Percentiles rank a stretch among this genome's conserved stretches.
phyloP scores from a whole-genome alignment of 1,140 invertebrate genomes.

The Odontomachus brunneus region DNA sequence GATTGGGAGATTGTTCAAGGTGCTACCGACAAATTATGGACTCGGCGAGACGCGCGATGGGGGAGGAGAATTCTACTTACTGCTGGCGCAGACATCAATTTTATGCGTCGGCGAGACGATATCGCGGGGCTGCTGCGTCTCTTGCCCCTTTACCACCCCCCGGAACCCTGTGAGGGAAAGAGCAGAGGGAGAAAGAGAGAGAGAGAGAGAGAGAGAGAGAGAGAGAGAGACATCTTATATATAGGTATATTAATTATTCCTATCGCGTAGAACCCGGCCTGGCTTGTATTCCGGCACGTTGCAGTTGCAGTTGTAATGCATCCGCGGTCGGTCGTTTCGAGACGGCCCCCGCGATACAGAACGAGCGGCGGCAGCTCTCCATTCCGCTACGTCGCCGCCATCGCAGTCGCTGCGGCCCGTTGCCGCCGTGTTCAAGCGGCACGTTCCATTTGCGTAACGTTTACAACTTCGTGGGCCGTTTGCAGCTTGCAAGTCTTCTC shows the following conservation, averaged over 20 bases:
- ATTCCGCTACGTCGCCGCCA: neutral
- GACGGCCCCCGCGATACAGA: conserved; percentile 63
- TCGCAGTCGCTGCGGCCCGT: neutral
- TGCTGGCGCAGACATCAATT: conserved; percentile 71
- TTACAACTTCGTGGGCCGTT: conserved; percentile 67
- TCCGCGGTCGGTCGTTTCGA: conserved; percentile 71
- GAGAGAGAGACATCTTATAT: conserved; percentile 65
- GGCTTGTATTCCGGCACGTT: conserved; percentile 68
- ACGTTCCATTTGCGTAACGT: conserved; percentile 72
- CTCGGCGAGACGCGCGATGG: neutral
- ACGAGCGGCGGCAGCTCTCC: conserved; percentile 28
- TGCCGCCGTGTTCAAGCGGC: conserved; percentile 63
- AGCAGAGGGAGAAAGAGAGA: too few relatives aligned
- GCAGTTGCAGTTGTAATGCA: conserved; percentile 74
- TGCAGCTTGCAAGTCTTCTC: conserved; percentile 19
- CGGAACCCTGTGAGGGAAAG: too few relatives aligned
- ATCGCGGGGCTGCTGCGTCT: conserved; percentile 58
- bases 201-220: too few relatives aligned
- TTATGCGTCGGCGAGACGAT: conserved; percentile 74
- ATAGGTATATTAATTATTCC: conserved; percentile 79
- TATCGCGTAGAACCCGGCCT: conserved; percentile 74
- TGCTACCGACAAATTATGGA: conserved; percentile 37
- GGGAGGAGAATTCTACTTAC: conserved; percentile 60
- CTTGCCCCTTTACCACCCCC: neutral
- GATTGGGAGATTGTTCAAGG: neutral